Evolutionary conservation across 2,888 invertebrate genomes (phyloP).

Genomic region (Clepsis dumicolana): DNA sequence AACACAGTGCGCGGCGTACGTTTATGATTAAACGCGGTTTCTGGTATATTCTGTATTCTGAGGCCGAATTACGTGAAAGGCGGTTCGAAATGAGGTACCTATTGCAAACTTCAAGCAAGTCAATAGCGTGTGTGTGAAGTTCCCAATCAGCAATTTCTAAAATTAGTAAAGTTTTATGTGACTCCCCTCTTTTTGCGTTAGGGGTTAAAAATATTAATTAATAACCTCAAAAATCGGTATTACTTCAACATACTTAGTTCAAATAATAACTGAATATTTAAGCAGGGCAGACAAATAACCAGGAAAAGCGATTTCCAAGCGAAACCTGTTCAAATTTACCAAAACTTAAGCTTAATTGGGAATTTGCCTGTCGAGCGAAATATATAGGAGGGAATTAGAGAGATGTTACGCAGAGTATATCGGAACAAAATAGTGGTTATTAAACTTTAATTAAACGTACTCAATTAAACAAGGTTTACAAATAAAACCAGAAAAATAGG

Average conservation of each 20-base stretch:
- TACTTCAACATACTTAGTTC: not conserved
- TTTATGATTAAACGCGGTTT: no score
- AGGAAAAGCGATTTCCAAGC: constrained; percentile 15
- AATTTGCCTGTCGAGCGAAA: constrained; percentile 14
- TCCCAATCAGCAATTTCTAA: no score
- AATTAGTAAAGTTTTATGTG: no score
- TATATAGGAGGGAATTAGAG: constrained; percentile 12
- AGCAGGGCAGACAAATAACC: not conserved
- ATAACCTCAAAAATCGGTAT: not conserved
- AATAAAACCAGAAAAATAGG: no score
- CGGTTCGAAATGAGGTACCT: no score
- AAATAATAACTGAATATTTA: constrained; percentile 23
- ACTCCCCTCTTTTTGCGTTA: no score
- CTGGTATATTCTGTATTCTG: no score
- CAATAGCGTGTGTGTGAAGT: no score
- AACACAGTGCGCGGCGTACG: no score
- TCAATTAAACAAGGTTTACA: no score
- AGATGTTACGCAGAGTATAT: not conserved
- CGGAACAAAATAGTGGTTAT: not conserved
- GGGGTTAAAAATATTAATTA: not conserved
- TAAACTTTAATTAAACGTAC: not conserved
- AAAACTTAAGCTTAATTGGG: constrained; percentile 34
- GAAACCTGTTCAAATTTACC: constrained; percentile 33
- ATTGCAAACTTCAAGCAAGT: no score
- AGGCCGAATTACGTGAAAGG: no score